phyloP scores from a whole-genome alignment of 1,140 invertebrate genomes.

The Trialeurodes vaporariorum region DNA sequence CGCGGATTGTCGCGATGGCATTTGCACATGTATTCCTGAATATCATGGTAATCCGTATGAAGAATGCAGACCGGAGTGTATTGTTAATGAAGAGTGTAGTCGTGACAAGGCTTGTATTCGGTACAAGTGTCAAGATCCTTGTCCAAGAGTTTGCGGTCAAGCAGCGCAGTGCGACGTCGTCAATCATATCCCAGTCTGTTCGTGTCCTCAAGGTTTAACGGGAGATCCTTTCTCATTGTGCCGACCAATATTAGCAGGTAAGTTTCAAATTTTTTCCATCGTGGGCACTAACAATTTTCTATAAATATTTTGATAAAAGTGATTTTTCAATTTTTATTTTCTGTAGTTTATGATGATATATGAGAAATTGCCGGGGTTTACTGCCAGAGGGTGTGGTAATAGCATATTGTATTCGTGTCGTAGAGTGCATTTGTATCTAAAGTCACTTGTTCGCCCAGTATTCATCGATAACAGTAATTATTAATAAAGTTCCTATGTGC shows the following conservation, averaged over 20 bases:
- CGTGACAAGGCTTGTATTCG: conserved; percentile 39
- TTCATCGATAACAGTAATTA: too few species aligned
- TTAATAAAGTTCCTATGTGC: too few species aligned
- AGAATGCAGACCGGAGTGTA: conserved; percentile 42
- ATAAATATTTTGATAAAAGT: too few species aligned
- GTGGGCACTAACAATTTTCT: too few species aligned
- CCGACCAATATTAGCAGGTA: conserved; percentile 24
- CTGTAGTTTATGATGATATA: too few species aligned
- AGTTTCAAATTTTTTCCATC: too few species aligned
- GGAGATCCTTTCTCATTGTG: conserved; percentile 38
- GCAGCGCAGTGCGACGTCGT: conserved; percentile 41
- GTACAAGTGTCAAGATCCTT: conserved; percentile 41
- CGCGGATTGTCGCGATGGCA: conserved; percentile 38
- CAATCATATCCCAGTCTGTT: conserved; percentile 44
- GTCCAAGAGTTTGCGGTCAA: conserved; percentile 42
- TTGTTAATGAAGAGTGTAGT: conserved; percentile 40
- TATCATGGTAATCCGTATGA: conserved; percentile 41
- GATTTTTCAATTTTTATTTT: too few species aligned
- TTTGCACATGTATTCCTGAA: conserved; percentile 40
- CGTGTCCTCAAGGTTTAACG: conserved; percentile 43
- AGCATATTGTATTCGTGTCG: too few species aligned
- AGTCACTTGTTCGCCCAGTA: too few species aligned
- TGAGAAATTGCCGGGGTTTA: too few species aligned
- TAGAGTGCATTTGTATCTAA: too few species aligned
- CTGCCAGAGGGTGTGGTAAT: too few species aligned